Percentiles rank a stretch among this genome's conserved stretches.
These are phyloP conservation scores for Conistra vaccinii DNA, from an alignment of 2,888 invertebrate species.

Conservation along the genomic window DNA sequence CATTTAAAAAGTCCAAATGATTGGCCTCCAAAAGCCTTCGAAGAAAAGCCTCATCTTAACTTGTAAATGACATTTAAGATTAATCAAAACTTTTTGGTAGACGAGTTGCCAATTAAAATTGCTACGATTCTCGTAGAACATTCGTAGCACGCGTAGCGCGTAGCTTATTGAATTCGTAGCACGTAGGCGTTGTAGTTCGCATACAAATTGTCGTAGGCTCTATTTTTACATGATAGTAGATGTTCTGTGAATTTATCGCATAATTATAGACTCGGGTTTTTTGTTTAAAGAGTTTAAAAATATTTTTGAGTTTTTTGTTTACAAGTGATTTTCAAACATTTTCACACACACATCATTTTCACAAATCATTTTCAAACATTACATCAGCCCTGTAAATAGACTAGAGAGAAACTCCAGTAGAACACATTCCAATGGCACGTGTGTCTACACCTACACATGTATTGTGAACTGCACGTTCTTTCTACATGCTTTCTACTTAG, in stretches of 20 bases:
- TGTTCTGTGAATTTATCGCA: constrained; percentile 35
- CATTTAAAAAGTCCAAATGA: constrained; percentile 47
- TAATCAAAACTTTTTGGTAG: constrained; percentile 66
- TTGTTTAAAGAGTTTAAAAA: background rate
- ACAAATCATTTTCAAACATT: background rate
- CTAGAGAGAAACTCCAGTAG: background rate
- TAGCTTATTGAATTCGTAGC: constrained; percentile 59
- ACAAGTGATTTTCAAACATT: too few species aligned
- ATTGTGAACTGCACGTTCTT: background rate
- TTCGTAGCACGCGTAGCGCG: constrained; percentile 63
- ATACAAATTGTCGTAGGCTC: constrained; percentile 50
- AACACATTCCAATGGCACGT: constrained; percentile 9
- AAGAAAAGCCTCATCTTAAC: constrained; percentile 54
- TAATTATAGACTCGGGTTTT: constrained; percentile 15
- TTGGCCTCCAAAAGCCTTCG: constrained; percentile 36
- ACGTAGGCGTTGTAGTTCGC: constrained; percentile 47
- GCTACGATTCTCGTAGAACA: constrained; percentile 65
- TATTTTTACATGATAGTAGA: constrained; percentile 48
- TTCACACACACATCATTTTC: too few species aligned
- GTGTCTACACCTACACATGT: constrained; percentile 8
- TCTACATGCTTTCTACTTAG: background rate
- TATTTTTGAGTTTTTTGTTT: too few species aligned
- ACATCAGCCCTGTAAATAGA: background rate
- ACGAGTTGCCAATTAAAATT: constrained; percentile 61
- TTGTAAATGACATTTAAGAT: constrained; percentile 63